Base-by-base conservation (phyloP, 2,888 invertebrate genomes). In the Ethmia dodecea region DNA sequence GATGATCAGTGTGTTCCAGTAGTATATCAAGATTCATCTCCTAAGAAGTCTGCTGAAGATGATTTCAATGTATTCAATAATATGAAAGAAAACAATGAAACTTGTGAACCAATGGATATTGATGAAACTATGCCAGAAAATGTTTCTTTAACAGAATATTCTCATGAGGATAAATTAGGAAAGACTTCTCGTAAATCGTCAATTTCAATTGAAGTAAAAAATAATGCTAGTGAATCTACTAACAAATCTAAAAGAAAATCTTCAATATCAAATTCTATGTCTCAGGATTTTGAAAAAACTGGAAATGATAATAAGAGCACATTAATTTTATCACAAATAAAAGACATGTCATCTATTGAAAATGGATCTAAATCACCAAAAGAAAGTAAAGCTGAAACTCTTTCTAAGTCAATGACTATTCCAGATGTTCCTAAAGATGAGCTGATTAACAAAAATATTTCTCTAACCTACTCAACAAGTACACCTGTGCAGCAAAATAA, bases 51-150 rank as follows among this genome's bases (percentile, higher is more conserved):
- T 5, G 13, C 26, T 13, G 8, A 33, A 3, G 15, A 35, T 22
- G 16, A 38, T 24, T 31, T 26, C 28, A 31, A 28, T 20, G 16
- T 22, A n/a, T 8, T n/a, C 8, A 41, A 25, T 18, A 38, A 38
- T 16, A 13, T 24, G 5, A 32, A 33, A 29, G 14, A 38, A 16
- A 35, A 28, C 27, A 60, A 68, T 48, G 47, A 63, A 15, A 64
- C 60, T 38, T 72, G 65, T 47, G 84, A 86, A 56, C 81, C 84
- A 13, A 86, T 86, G 84, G 86, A 86, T 56, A 60, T 86, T 51
- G 86, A 86, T 57, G 79, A 75, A 60, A 75, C 79, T 8, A 62
- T 86, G 35, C 73, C 77, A 28, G 66, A 60, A 40, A 70, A 64
- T 55, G 35, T 67, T 18, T 56, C 70, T 8, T 40, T 71, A 15